These are phyloP conservation scores for Tilapia sparmanii DNA, from an alignment of 2,113 vertebrate genomes.

Conservation along the genomic window DNA sequence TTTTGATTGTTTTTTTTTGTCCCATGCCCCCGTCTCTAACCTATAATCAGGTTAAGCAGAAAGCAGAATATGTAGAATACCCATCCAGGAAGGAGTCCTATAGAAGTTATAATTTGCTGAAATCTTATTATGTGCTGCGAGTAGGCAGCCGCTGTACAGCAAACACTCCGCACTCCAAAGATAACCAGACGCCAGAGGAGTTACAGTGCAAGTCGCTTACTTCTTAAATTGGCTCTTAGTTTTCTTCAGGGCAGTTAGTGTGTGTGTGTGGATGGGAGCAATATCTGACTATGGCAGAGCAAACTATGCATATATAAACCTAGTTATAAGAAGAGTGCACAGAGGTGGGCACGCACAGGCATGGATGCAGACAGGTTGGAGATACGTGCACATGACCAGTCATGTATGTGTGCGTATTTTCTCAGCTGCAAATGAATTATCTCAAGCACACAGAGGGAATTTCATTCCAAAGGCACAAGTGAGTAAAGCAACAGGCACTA, in stretches of 20 bases:
- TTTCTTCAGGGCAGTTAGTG: conserved; percentile 30
- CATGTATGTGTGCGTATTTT: background rate
- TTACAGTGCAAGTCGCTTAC: conserved; percentile 23
- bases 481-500: background rate
- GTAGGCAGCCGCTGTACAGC: conserved; percentile 29
- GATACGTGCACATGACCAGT: background rate
- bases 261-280: background rate
- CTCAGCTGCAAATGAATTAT: background rate
- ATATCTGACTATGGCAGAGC: conserved; percentile 11
- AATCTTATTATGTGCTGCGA: conserved; percentile 39
- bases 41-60: background rate
- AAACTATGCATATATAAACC: conserved; percentile 14
- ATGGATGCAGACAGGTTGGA: background rate
- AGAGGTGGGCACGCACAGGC: background rate
- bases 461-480: background rate
- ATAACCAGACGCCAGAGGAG: conserved; percentile 32
- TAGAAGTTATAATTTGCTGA: conserved; percentile 17
- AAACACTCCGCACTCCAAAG: conserved; percentile 35
- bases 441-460: background rate
- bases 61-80: background rate
- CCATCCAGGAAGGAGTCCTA: background rate
- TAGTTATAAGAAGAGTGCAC: background rate
- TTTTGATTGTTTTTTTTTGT: background rate
- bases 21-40: background rate
- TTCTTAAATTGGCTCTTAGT: conserved; percentile 32